Percentiles rank a stretch among this genome's conserved stretches.
phyloP scores from a whole-genome alignment of 2,113 vertebrate genomes.

The Empidonax alnorum region DNA sequence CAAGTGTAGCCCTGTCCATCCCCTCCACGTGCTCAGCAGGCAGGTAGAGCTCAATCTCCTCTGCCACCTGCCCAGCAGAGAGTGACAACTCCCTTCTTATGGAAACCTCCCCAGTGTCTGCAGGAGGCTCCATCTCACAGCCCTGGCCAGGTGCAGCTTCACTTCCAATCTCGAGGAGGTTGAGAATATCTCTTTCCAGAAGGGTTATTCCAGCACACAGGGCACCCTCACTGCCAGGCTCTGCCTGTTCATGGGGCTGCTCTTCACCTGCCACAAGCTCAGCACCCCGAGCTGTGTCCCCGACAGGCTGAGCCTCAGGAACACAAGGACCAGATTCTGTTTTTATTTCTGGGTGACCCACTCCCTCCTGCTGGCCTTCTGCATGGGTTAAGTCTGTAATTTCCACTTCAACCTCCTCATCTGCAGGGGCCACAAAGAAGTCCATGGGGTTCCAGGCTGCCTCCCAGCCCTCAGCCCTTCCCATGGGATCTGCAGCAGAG shows the following conservation, averaged over 20 bases:
- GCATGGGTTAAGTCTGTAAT: background rate
- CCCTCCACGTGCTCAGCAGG: fast-evolving
- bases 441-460: background rate
- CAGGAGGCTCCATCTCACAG: background rate
- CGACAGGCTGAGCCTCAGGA: background rate
- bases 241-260: background rate
- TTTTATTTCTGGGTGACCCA: fast-evolving
- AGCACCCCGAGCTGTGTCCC: background rate
- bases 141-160: background rate
- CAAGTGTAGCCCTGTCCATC: fast-evolving
- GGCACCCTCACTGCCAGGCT: background rate
- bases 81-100: fast-evolving
- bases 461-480: background rate
- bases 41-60: background rate
- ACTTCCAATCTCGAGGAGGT: fast-evolving
- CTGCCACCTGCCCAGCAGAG: background rate
- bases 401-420: background rate
- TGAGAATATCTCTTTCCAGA: background rate
- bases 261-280: background rate
- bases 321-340: fast-evolving
- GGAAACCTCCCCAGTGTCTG: background rate
- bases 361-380: background rate
- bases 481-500: background rate
- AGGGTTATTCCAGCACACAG: fast-evolving
- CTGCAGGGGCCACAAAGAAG: background rate